phyloP scores from a whole-genome alignment of 2,113 vertebrate genomes.

The Eulemur macaco region DNA sequence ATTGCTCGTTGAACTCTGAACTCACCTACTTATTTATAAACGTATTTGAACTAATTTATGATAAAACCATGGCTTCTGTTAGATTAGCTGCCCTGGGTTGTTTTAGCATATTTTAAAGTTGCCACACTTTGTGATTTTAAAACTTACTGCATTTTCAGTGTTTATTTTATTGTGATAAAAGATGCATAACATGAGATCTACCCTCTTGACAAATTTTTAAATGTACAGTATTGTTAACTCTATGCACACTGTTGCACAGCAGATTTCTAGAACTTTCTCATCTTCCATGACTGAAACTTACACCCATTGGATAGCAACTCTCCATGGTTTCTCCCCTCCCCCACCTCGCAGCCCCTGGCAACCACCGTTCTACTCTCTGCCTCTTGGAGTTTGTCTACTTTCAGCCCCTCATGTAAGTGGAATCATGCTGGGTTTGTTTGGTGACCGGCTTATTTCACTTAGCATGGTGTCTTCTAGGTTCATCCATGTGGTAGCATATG shows the following conservation, averaged over 20 bases:
- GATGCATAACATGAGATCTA: not conserved
- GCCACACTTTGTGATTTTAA: not conserved
- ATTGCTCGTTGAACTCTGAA: not conserved
- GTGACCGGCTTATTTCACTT: not conserved
- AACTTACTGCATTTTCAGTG: not conserved
- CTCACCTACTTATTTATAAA: not conserved
- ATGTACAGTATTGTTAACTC: not conserved
- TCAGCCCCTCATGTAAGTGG: not conserved
- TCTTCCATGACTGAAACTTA: not conserved
- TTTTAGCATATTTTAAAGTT: not conserved
- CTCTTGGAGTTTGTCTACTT: not conserved
- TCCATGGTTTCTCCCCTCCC: too few species aligned
- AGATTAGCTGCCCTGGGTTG: not conserved
- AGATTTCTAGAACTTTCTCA: not conserved
- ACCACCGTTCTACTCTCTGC: not conserved
- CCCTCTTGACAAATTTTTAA: not conserved
- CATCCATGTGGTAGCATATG: too few species aligned
- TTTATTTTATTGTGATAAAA: not conserved
- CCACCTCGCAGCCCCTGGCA: not conserved
- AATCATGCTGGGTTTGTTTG: not conserved
- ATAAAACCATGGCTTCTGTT: not conserved
- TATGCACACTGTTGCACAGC: not conserved
- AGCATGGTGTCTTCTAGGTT: not conserved
- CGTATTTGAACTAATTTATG: not conserved
- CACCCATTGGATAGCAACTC: not conserved